phyloP scores from a whole-genome alignment of 1,140 invertebrate species.

The Drosophila pruinosa region DNA sequence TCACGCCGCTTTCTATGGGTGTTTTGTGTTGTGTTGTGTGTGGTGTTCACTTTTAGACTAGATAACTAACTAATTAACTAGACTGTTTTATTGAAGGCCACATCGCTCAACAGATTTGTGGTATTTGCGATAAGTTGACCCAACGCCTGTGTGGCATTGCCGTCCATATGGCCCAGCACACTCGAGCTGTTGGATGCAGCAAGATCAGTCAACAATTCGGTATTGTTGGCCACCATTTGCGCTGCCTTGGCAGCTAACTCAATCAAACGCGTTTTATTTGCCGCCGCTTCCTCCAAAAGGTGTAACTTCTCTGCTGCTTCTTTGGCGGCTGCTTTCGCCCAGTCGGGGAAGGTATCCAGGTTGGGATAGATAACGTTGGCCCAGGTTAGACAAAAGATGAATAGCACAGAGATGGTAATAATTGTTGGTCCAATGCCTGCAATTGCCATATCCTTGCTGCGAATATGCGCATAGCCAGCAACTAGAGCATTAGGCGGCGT shows the following conservation, averaged over 20 bases:
- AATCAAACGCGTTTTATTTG: constrained; percentile 20
- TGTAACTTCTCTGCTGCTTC: constrained; percentile 31
- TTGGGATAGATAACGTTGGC: constrained; percentile 84
- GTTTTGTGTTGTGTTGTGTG: constrained; percentile 2
- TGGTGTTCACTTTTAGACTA: constrained; percentile 35
- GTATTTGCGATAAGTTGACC: constrained; percentile 18
- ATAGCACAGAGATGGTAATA: constrained; percentile 88
- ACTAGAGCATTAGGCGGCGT: constrained; percentile 98
- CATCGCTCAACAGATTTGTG: constrained; percentile 6
- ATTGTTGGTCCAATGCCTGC: constrained; percentile 91
- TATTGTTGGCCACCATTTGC: constrained; percentile 17
- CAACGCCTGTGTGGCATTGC: constrained; percentile 9
- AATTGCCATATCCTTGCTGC: constrained; percentile 89
- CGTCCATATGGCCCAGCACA: not conserved
- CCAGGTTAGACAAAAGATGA: constrained; percentile 88
- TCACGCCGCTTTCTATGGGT: constrained; percentile 8
- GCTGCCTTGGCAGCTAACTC: constrained; percentile 21
- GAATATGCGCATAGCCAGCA: constrained; percentile 90
- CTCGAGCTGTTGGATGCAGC: constrained; percentile 1
- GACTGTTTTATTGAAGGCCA: constrained; percentile 27
- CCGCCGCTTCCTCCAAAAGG: not conserved
- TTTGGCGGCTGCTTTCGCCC: constrained; percentile 56
- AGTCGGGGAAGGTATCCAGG: constrained; percentile 79
- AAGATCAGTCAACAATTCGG: constrained; percentile 18
- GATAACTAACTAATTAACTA: constrained; percentile 46